phyloP scores from a whole-genome alignment of 2,113 vertebrate species.

The Myotis yumanensis region DNA sequence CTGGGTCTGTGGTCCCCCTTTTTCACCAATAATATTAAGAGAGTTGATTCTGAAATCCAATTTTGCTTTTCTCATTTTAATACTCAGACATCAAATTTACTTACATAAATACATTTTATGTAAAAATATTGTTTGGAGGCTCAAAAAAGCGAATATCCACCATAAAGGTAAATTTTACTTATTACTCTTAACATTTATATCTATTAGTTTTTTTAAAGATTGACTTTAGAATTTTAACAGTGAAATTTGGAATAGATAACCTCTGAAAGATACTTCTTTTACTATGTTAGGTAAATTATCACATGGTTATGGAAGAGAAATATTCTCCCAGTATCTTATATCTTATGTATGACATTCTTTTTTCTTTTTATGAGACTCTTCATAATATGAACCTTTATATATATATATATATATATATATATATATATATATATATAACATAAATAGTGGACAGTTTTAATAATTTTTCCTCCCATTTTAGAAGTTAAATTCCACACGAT shows the following conservation, averaged over 20 bases:
- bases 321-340: neutral
- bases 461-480: neutral
- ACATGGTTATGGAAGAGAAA: neutral
- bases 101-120: neutral
- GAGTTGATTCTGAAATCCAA: neutral
- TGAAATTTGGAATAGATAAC: neutral
- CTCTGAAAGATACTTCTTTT: slow-evolving; percentile 14
- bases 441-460: neutral
- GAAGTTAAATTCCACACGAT: slow-evolving; percentile 45
- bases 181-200: neutral
- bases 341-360: neutral
- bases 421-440: neutral
- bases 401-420: neutral
- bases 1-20: neutral
- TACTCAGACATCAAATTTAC: neutral
- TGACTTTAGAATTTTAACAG: neutral
- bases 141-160: neutral
- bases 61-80: neutral
- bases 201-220: neutral
- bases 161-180: slow-evolving; percentile 12
- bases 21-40: neutral
- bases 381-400: neutral
- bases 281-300: neutral
- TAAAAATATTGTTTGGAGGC: neutral
- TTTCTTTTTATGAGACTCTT: neutral